Evolutionary conservation across 2,113 vertebrate species (phyloP), one percentile per base, ranked within the genome.

Genomic region (Pelodiscus sinensis): DNA sequence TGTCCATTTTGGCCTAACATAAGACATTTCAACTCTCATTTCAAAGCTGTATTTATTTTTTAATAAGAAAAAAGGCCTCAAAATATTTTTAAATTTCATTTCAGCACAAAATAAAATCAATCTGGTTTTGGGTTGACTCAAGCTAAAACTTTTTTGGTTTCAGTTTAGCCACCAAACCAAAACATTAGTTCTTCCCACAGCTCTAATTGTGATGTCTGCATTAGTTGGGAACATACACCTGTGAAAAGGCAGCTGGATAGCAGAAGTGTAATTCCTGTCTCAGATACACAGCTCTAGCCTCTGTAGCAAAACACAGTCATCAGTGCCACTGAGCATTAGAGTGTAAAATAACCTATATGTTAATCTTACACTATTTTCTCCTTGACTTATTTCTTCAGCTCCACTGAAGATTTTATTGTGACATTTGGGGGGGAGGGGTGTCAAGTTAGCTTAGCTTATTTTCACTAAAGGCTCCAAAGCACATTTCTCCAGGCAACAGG

Each of bases 281-380:
- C 52, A 92, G 75, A 68, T 35, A 79, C 68, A 1, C 56, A 56
- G 35, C 0, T 0, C 79, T 90, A 81, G 77, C 24, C 55, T 93
- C 71, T 50, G 24, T 31, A 88, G 35, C 22, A 82, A 44, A 85
- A 62, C 38, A 24, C 38, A 88, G 88, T 60, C 86, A 55, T 31
- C 84, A 50, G 87, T 85, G 80, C 75, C 85, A 89, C 54, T 58
- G 56, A 81, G 38, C 78, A 79, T 79, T 54, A 93, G 82, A 15
- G 57, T 81, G 21, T 91, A 91, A 94, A 95, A 94, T 82, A 94
- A 92, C 85, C 19, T 79, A 35, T 27, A 92, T 51, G 73, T 79
- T 95, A 91, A 94, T 89, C 81, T 94, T 55, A 82, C 1, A 0
- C 68, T 87, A 80, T 96, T 93, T 95, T 96, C 85, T 92, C 58